phyloP scores from a whole-genome alignment of 2,797 vertebrate genomes.

The Clarias pachynema region DNA sequence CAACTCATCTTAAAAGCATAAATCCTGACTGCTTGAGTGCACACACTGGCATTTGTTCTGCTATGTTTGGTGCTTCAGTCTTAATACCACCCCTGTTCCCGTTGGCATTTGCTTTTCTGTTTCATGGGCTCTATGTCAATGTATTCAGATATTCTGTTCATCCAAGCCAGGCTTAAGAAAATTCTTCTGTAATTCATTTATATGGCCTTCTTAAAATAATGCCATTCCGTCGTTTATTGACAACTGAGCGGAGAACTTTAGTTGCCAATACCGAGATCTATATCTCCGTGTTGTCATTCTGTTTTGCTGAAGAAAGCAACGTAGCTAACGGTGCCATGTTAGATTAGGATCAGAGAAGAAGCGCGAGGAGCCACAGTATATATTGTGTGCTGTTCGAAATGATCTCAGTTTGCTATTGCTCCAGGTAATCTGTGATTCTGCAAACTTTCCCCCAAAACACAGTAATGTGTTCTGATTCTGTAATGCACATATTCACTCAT shows the following conservation, averaged over 20 bases:
- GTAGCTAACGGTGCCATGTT: slow-evolving; percentile 74
- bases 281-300: slow-evolving; percentile 74
- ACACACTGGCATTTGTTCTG: slow-evolving; percentile 66
- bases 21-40: slow-evolving; percentile 68
- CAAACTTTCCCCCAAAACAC: slow-evolving; percentile 61
- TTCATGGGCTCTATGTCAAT: slow-evolving; percentile 37
- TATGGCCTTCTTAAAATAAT: slow-evolving; percentile 53
- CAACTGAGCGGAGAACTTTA: slow-evolving; percentile 60
- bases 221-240: slow-evolving; percentile 61
- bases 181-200: slow-evolving; percentile 46
- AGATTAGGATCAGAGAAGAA: slow-evolving; percentile 74
- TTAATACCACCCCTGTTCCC: slow-evolving; percentile 49
- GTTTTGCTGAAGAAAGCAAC: slow-evolving; percentile 78
- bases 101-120: slow-evolving; percentile 39
- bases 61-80: slow-evolving; percentile 31
- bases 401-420: slow-evolving; percentile 68
- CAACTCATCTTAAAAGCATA: slow-evolving; percentile 63
- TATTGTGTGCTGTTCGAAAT: slow-evolving; percentile 76
- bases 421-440: slow-evolving; percentile 70
- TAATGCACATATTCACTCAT: slow-evolving; percentile 33
- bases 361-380: slow-evolving; percentile 74
- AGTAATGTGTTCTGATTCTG: slow-evolving; percentile 57
- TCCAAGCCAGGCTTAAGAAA: slow-evolving; percentile 31
- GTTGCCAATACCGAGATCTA: slow-evolving; percentile 68
- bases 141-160: slow-evolving; percentile 34